Base-by-base conservation (phyloP, 2,113 vertebrate genomes). In the Poicephalus meyeri region DNA sequence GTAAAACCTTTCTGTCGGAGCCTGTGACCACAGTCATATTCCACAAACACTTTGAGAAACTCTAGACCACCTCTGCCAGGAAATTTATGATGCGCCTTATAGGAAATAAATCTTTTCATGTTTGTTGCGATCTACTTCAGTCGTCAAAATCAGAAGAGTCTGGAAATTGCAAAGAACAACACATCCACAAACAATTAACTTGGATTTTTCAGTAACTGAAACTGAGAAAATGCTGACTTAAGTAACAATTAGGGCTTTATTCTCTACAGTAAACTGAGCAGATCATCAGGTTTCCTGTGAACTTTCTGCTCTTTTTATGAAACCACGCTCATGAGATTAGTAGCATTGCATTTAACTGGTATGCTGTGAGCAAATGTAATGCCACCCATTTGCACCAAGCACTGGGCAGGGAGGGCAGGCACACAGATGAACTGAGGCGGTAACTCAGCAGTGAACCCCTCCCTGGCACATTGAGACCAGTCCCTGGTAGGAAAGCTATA, bases 101-200 rank as follows among this genome's bases (percentile, higher is more conserved):
- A 95, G 76, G 23, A 95, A 97, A 93, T 89, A 95, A 80, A 24
- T 61, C 23, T 97, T 92, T 85, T 93, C 16, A n/a, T 84, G 29
- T 91, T 94, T 95, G 61, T 35, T 86, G 44, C 31, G 56, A 52
- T 53, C 47, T 81, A 24, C 39, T 74, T 88, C 58, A 91, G n/a
- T 64, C 4, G 0, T 60, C 21, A 80, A 78, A 73, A 52, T 71
- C 88, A 80, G 70, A 85, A 73, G 58, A 64, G 39, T 26, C 73
- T 71, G 50, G 29, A 87, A 76, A 93, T 70, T 3, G 13, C 42
- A 90, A 71, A 68, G 80, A 86, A 58, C 58, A 66, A n/a, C 47
- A 60, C 25, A 76, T 50, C 41, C 29, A 35, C 35, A 78, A 61
- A 20, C 24, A 71, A 88, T 85, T 87, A 61, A 66, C 31, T 73